These are phyloP conservation scores for Tachyglossus aculeatus DNA, from an alignment of 2,797 vertebrate species.

Conservation along the genomic window DNA sequence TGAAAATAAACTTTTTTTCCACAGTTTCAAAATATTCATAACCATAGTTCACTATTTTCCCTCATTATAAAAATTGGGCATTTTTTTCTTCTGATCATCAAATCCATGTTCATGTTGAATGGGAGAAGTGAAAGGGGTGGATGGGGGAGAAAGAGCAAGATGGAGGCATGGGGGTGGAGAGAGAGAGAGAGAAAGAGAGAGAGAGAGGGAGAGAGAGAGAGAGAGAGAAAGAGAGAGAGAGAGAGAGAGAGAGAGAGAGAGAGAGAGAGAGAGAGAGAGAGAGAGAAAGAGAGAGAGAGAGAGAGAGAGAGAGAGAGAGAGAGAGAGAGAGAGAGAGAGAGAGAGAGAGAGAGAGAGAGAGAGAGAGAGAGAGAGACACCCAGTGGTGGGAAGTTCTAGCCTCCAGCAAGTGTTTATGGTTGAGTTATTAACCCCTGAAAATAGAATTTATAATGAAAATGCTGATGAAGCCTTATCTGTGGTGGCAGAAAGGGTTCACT, in stretches of 20 bases:
- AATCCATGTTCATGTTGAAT: too few species aligned
- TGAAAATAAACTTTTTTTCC: too few species aligned
- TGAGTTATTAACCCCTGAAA: constrained; percentile 34
- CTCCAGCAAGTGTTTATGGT: constrained; percentile 21
- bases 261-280: background rate
- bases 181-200: too few species aligned
- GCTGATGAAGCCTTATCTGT: constrained; percentile 5
- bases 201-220: background rate
- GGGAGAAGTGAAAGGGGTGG: too few species aligned
- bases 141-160: too few species aligned
- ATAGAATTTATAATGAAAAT: constrained; percentile 50
- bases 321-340: background rate
- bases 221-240: too few species aligned
- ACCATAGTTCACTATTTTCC: too few species aligned
- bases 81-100: too few species aligned
- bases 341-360: too few species aligned
- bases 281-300: background rate
- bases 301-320: background rate
- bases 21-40: too few species aligned
- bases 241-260: background rate
- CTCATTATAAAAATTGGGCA: too few species aligned
- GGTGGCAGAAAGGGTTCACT: background rate
- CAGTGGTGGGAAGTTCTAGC: constrained; percentile 49
- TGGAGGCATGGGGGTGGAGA: too few species aligned
- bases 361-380: background rate